A percentile compares a stretch with the other conserved stretches of the same genome.
Conservation (phyloP, 2,888 invertebrate genomes). For the Lasiommata megera region DNA sequence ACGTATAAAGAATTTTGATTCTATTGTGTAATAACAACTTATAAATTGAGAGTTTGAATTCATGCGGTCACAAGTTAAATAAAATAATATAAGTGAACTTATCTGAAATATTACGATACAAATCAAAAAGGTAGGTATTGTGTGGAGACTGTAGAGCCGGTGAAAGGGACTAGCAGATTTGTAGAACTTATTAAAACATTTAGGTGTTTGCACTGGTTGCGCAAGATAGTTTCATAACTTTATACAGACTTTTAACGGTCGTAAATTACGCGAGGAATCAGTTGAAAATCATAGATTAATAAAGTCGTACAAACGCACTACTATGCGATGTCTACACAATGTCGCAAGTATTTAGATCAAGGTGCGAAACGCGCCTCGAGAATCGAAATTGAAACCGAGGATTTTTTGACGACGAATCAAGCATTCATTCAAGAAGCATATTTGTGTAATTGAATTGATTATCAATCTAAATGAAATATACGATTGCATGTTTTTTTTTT, state of each 20-base stretch:
- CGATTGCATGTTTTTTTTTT: neutral
- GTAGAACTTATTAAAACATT: slow-evolving; percentile 21
- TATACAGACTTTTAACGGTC: slow-evolving; percentile 23
- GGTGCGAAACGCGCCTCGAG: slow-evolving; percentile 76
- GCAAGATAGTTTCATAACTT: slow-evolving; percentile 23
- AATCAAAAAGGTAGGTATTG: too few relatives aligned
- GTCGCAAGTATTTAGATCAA: slow-evolving; percentile 81
- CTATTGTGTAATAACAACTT: slow-evolving; percentile 4
- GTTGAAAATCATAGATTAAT: slow-evolving; percentile 34
- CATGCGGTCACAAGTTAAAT: too few relatives aligned
- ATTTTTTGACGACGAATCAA: slow-evolving; percentile 71
- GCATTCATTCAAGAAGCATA: slow-evolving; percentile 8
- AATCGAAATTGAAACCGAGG: slow-evolving; percentile 71
- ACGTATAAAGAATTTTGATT: slow-evolving; percentile 23
- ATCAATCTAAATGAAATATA: neutral
- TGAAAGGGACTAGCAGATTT: slow-evolving; percentile 23
- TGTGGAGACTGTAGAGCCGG: slow-evolving; percentile 5
- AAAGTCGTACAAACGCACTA: slow-evolving; percentile 57
- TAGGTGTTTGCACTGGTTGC: slow-evolving; percentile 8
- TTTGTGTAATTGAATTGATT: neutral
- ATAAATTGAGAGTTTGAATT: neutral
- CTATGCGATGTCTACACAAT: slow-evolving; percentile 70
- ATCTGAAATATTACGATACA: too few relatives aligned
- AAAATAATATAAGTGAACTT: too few relatives aligned
- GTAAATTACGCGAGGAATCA: slow-evolving; percentile 14